Evolutionary conservation across 2,113 vertebrate species (phyloP).

Genomic region (Ictidomys tridecemlineatus): DNA sequence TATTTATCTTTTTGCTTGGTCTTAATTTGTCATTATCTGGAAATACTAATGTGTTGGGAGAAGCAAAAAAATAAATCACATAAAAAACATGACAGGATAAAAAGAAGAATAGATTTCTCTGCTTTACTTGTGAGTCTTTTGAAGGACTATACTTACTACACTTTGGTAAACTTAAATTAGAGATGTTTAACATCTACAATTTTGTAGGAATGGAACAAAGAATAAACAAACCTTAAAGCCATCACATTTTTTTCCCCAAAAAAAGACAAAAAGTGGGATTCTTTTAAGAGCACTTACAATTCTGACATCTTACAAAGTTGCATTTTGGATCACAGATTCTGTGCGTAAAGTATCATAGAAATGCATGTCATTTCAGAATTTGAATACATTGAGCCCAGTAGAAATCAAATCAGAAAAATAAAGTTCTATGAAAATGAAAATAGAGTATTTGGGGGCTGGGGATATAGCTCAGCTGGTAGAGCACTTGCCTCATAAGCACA

Average conservation of each 20-base stretch:
- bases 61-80: not conserved
- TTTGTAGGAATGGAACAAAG: not conserved
- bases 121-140: not conserved
- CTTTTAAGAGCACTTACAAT: not conserved
- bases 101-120: not conserved
- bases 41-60: not conserved
- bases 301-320: constrained; percentile 16
- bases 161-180: not conserved
- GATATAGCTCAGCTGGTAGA: no score
- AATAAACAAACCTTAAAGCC: not conserved
- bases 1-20: not conserved
- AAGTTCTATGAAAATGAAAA: constrained; percentile 7
- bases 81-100: not conserved
- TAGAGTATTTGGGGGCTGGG: not conserved
- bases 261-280: not conserved
- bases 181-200: constrained; percentile 21
- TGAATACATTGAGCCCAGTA: not conserved
- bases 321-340: not conserved
- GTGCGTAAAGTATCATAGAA: not conserved
- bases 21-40: not conserved
- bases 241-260: not conserved
- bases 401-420: constrained; percentile 6
- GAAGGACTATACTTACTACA: not conserved
- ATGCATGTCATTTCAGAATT: not conserved
- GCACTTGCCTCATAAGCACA: no score